Conservation (phyloP, 2,888 invertebrate species). For the Ditylenchus weischeri region DNA sequence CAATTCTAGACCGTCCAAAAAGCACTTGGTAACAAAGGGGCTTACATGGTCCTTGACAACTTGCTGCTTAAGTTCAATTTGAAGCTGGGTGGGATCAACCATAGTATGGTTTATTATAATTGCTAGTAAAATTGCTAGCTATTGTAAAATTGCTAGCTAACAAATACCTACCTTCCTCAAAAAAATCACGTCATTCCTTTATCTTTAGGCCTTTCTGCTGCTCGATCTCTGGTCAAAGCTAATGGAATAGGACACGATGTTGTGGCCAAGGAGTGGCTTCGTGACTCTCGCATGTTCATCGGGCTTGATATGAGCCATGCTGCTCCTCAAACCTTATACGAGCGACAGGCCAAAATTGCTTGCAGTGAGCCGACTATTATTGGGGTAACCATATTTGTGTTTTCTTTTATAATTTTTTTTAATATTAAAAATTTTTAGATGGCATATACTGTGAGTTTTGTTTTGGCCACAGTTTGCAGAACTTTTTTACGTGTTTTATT, state of each 20-base stretch:
- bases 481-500: too few species aligned
- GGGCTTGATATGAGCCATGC: conserved; percentile 38
- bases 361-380: conserved; percentile 36
- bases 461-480: too few species aligned
- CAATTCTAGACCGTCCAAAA: conserved; percentile 19
- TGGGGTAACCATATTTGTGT: conserved; percentile 30
- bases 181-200: too few species aligned
- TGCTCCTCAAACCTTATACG: conserved; percentile 33
- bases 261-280: conserved; percentile 18
- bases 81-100: conserved; percentile 27
- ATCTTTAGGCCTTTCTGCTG: not conserved
- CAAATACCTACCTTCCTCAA: too few species aligned
- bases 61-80: conserved; percentile 28
- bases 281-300: conserved; percentile 35
- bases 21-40: conserved; percentile 19
- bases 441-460: too few species aligned
- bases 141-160: too few species aligned
- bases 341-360: conserved; percentile 22
- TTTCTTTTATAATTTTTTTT: too few species aligned
- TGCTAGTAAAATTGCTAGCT: too few species aligned
- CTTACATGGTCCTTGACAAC: conserved; percentile 19
- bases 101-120: conserved; percentile 20
- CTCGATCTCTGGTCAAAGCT: not conserved
- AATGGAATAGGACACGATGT: not conserved
- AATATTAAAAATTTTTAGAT: too few species aligned